Evolutionary conservation across 2,113 vertebrate species (phyloP), one percentile per base, ranked within the genome.

Genomic region (Lophotis ruficrista): DNA sequence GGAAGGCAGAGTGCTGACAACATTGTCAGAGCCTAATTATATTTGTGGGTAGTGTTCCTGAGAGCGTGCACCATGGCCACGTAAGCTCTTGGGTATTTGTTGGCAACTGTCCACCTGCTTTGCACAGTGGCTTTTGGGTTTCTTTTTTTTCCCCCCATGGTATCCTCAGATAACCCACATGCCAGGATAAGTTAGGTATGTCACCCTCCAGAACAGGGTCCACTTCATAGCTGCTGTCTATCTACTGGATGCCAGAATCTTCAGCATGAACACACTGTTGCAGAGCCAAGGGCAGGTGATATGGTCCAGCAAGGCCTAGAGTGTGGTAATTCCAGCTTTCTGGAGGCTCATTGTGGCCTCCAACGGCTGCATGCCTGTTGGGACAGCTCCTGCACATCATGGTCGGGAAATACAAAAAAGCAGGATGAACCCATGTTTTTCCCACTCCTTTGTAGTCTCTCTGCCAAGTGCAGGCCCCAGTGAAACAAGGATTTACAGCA

Each of bases 121-220:
- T 58, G 60, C 28, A 8, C 6, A 1, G 43, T 70, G 78, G 24
- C 21, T 92, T 62, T 81, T 20, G 60, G 7, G 0, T 11, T 37
- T 4, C 41, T 43, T 10, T 37, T 10, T 37, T 2, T 3, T 1
- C 2, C 4, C 4, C 5, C 35, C 3, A 0, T 37, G 54, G 25
- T 62, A 65, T 62, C 54, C 51, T 11, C 57, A 91, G 48, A 21
- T 64, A 58, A 94, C 23, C 56, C 35, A 15, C 9, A 0, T 54
- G 64, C 3, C 43, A 31, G 62, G 21, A 38, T 43, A 31, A 56
- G 47, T 57, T 45, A 70, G 58, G 8, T 78, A 35, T 81, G 60
- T 8, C 56, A 71, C 45, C 60, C 45, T 87, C 19, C 61, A 82
- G 48, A 50, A 18, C 25, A 38, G 45, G 9, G 30, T 2, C 33